Evolutionary conservation across 2,888 invertebrate genomes (phyloP).

Genomic region (Amphipyra tragopoginis): DNA sequence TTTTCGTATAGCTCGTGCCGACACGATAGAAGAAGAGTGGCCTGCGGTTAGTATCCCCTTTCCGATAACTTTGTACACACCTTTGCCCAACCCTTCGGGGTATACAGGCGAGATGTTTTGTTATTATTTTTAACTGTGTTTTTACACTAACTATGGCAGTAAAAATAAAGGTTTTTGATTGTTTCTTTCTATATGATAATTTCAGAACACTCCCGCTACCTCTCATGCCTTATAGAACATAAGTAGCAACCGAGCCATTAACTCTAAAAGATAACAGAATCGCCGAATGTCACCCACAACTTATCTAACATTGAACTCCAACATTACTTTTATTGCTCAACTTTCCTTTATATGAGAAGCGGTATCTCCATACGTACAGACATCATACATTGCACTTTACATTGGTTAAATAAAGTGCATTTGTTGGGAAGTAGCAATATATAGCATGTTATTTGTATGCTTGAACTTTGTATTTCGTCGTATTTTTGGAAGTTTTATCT

Average conservation of each 20-base stretch:
- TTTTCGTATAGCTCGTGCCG: too few relatives aligned
- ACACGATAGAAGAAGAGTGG: too few relatives aligned
- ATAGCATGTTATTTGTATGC: neutral
- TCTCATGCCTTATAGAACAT: conserved; percentile 10
- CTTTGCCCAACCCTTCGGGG: too few relatives aligned
- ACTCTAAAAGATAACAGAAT: conserved; percentile 49
- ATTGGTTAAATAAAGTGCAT: neutral
- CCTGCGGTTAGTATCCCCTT: too few relatives aligned
- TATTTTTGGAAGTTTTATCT: neutral
- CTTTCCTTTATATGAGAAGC: conserved; percentile 24
- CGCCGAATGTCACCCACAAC: conserved; percentile 53
- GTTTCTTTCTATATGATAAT: too few relatives aligned
- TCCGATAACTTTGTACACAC: too few relatives aligned
- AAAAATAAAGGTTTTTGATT: too few relatives aligned
- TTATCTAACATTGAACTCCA: conserved; percentile 48
- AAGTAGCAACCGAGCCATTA: conserved; percentile 37
- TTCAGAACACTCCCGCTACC: conserved; percentile 9
- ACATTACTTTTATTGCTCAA: conserved; percentile 48
- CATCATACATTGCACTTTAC: conserved; percentile 7
- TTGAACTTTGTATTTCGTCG: neutral
- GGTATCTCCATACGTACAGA: conserved; percentile 6
- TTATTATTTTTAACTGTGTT: too few relatives aligned
- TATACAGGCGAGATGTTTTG: too few relatives aligned
- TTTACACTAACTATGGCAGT: too few relatives aligned
- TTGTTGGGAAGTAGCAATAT: neutral